A percentile compares a stretch with the other conserved stretches of the same genome.
These are phyloP conservation scores for Sinodicranocentrus sp. DNA, from an alignment of 2,888 invertebrate genomes.

Conservation along the genomic window DNA sequence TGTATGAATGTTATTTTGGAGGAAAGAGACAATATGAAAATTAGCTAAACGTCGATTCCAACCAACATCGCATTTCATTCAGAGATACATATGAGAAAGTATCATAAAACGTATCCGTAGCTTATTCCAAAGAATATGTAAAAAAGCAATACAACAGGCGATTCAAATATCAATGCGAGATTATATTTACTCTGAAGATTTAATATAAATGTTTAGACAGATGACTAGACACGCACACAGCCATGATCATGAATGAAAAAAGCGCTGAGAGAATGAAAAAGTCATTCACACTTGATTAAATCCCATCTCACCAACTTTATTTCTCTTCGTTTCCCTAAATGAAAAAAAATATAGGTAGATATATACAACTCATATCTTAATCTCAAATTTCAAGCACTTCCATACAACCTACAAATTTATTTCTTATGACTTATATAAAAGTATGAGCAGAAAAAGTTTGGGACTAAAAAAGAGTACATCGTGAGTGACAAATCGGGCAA, in stretches of 20 bases:
- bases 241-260: background rate
- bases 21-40: no score
- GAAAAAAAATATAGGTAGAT: background rate
- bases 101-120: background rate
- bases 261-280: background rate
- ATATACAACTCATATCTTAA: background rate
- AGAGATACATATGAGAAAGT: no score
- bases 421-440: background rate
- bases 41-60: no score
- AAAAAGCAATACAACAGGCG: background rate
- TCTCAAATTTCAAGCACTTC: background rate
- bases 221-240: background rate
- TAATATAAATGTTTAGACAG: background rate
- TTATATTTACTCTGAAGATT: background rate
- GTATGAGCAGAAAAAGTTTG: no score
- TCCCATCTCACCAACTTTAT: background rate
- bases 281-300: slow-evolving; percentile 13
- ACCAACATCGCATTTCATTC: no score
- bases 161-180: background rate
- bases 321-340: background rate
- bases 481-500: background rate
- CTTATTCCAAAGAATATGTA: background rate
- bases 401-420: background rate
- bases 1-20: no score
- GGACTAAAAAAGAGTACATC: no score